These are phyloP conservation scores for Liopterus haemorrhoidalis DNA, from an alignment of 2,888 invertebrate species.

Conservation along the genomic window DNA sequence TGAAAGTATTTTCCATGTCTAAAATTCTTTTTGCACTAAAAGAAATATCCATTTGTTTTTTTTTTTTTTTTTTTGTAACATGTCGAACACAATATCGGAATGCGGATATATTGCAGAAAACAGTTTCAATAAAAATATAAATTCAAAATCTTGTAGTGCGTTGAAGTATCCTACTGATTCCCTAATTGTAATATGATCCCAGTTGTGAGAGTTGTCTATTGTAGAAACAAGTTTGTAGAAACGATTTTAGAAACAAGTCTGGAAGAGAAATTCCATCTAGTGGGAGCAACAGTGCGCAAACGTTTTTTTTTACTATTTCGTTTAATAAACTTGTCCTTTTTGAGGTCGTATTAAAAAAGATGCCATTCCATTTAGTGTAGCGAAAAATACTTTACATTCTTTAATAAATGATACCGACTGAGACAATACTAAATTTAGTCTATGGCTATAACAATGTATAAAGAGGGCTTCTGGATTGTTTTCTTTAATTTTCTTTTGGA, in stretches of 20 bases:
- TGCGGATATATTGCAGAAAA: neutral
- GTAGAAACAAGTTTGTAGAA: constrained; percentile 3
- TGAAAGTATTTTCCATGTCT: neutral
- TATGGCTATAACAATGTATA: constrained; percentile 29
- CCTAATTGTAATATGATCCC: constrained; percentile 2
- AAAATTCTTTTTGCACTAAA: neutral
- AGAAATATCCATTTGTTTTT: neutral
- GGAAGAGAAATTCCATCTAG: constrained; percentile 21
- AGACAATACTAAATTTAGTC: constrained; percentile 17
- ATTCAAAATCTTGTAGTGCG: constrained; percentile 4
- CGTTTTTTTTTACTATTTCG: constrained; percentile 7
- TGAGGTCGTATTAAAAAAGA: constrained; percentile 4
- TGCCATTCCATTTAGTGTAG: constrained; percentile 8
- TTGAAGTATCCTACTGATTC: constrained; percentile 1
- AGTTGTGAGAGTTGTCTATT: constrained; percentile 3
- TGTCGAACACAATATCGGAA: too few relatives aligned
- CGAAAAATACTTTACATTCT: constrained; percentile 8
- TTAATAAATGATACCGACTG: constrained; percentile 1
- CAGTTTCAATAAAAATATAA: constrained; percentile 5
- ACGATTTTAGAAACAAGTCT: constrained; percentile 3
- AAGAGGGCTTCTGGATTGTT: constrained; percentile 24
- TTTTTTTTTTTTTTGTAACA: neutral
- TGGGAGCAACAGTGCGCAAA: constrained; percentile 13
- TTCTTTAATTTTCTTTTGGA: constrained; percentile 31
- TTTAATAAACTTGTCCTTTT: constrained; percentile 15